A percentile compares a stretch with the other conserved stretches of the same genome.
Conservation (phyloP, 2,797 vertebrate species). For the Rousettus madagascariensis region DNA sequence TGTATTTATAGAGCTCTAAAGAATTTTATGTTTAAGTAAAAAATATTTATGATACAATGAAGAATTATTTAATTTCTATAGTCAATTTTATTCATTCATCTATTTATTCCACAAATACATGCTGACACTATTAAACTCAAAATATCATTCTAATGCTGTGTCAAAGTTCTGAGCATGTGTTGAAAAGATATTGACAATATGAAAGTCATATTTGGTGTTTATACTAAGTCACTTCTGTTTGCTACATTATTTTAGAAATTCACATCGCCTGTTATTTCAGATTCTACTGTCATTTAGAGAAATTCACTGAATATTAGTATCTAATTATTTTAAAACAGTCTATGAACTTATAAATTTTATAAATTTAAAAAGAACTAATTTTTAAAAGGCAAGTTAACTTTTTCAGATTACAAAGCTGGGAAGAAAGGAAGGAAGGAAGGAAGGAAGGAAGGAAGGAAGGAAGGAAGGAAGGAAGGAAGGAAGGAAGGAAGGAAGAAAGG, state of each 20-base stretch:
- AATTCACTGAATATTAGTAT: background rate
- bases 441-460: background rate
- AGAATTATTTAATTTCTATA: background rate
- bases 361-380: background rate
- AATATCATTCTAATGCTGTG: background rate
- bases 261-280: background rate
- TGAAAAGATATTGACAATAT: background rate
- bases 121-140: background rate
- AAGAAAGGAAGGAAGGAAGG: background rate
- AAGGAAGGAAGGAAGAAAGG: background rate
- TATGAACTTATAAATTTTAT: background rate
- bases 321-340: background rate
- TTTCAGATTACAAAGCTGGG: background rate
- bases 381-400: background rate
- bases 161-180: background rate
- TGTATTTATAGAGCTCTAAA: background rate
- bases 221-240: background rate
- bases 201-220: background rate
- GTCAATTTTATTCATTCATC: background rate
- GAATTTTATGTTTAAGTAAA: slow-evolving; percentile 47
- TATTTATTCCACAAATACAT: background rate
- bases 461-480: background rate
- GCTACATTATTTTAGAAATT: background rate
- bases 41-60: background rate
- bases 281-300: background rate